A percentile compares a stretch with the other conserved stretches of the same genome.
These are phyloP conservation scores for Ypsolopha sequella DNA, from an alignment of 2,888 invertebrate species.

Conservation along the genomic window DNA sequence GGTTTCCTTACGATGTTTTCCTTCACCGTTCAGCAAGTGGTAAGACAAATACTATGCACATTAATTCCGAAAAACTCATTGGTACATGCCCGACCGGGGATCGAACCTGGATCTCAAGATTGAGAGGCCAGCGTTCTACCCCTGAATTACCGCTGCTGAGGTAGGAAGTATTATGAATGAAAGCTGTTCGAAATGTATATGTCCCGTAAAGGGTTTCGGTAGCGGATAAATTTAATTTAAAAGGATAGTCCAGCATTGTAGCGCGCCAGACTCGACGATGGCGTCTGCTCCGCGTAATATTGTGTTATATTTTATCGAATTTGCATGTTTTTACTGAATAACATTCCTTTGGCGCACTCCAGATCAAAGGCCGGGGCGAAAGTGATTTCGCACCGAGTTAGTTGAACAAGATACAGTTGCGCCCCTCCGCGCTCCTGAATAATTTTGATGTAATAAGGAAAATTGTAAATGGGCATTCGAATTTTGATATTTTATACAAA, in stretches of 20 bases:
- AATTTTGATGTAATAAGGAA: conserved; percentile 64
- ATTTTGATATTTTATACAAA: conserved; percentile 28
- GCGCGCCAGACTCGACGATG: conserved; percentile 28
- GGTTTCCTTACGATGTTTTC: too few relatives aligned
- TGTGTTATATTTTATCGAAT: conserved; percentile 71
- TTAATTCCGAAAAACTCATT: too few relatives aligned
- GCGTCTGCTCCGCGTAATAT: conserved; percentile 51
- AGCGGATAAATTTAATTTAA: conserved; percentile 35
- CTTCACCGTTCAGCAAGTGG: too few relatives aligned
- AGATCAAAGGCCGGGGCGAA: conserved; percentile 66
- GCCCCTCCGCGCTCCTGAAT: conserved; percentile 54
- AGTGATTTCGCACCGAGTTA: conserved; percentile 71
- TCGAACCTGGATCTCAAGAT: too few relatives aligned
- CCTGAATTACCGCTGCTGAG: too few relatives aligned
- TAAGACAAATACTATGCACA: too few relatives aligned
- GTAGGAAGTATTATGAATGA: background rate
- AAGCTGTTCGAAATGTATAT: background rate
- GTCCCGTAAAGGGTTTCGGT: conserved; percentile 8
- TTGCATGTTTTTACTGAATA: conserved; percentile 72
- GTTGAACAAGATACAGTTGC: conserved; percentile 66
- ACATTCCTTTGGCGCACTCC: conserved; percentile 66
- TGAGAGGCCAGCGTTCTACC: too few relatives aligned
- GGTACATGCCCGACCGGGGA: too few relatives aligned
- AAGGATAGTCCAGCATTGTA: conserved; percentile 33
- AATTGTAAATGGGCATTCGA: conserved; percentile 59